Base-by-base conservation (phyloP, 2,797 vertebrate species). In the Oceanodroma leucorhoa region DNA sequence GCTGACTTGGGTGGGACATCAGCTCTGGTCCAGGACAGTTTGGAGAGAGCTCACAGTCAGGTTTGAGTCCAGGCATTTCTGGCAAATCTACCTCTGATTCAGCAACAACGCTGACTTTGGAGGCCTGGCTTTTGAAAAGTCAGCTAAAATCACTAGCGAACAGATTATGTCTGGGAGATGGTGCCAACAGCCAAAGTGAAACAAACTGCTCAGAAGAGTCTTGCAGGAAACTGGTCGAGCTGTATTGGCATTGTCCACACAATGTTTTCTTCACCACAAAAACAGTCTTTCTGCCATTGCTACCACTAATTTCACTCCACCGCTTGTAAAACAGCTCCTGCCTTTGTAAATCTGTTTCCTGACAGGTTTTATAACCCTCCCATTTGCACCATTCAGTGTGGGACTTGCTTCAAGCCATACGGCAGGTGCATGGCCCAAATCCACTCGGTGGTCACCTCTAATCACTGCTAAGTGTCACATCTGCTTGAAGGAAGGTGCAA, bases 241-340 rank as follows among this genome's bases (percentile, higher is more conserved):
- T 64, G 8, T 43, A 22, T 11, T 89, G 77, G 87, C 61, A 67
- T 60, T 41, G 19, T 73, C 69, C 83, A 89, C 77, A 41, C n/a
- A 14, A 16, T 36, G n/a, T 57, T 82, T 90, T 89, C 87, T 89
- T 75, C 89, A 78, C 72, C 86, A 83, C 83, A 93, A 83, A 93
- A 85, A 30, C 51, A 93, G 11, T 14, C 19, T 54, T 92, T 70
- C 72, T 92, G 69, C 77, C n/a, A 54, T 40, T 62, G 45, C 84
- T 66, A 58, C 82, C 45, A 45, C 46, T 78, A 72, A 41, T 82
- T 89, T 82, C 41, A 82, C 54, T 82, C 36, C 14, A 14, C 12
- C 0, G 0, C 16, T 65, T 27, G 32, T 53, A 79, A 82, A 82
- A 82, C 70, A 67, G 30, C 70, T 61, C 77, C 66, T 50, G n/a